phyloP scores from a whole-genome alignment of 2,113 vertebrate species.

The Clarias gariepinus region DNA sequence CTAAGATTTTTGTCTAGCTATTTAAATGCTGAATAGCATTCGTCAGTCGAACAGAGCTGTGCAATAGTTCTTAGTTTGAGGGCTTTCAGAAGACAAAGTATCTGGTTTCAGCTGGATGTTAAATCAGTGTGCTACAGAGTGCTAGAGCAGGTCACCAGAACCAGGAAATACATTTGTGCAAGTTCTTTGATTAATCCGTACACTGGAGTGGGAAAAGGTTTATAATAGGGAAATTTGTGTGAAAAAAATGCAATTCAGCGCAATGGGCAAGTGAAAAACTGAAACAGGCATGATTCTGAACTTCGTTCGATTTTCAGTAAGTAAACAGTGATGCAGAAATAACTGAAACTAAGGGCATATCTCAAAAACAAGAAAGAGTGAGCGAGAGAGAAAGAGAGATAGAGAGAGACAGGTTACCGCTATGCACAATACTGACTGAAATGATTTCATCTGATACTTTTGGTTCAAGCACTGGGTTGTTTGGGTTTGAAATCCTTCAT shows the following conservation, averaged over 20 bases:
- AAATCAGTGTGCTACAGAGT: slow-evolving; percentile 60
- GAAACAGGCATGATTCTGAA: slow-evolving; percentile 17
- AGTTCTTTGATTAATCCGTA: slow-evolving; percentile 29
- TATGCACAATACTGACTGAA: slow-evolving; percentile 42
- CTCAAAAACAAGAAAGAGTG: background rate
- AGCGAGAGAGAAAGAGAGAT: slow-evolving; percentile 10
- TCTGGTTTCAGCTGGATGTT: slow-evolving; percentile 38
- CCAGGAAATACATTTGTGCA: slow-evolving; percentile 26
- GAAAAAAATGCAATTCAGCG: slow-evolving; percentile 5
- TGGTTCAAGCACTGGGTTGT: slow-evolving; percentile 20
- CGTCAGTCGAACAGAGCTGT: background rate
- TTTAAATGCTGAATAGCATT: background rate
- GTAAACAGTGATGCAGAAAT: background rate
- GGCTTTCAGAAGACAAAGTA: background rate
- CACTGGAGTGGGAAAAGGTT: slow-evolving; percentile 37
- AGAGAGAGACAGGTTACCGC: slow-evolving; percentile 16
- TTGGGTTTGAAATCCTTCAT: background rate
- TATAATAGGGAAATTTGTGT: background rate
- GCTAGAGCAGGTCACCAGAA: slow-evolving; percentile 56
- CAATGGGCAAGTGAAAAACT: slow-evolving; percentile 25
- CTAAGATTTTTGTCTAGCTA: background rate
- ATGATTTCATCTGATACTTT: slow-evolving; percentile 26
- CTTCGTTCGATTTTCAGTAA: background rate
- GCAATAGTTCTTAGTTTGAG: background rate
- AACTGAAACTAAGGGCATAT: background rate